phyloP scores from a whole-genome alignment of 2,113 vertebrate genomes.

The Anhinga anhinga region DNA sequence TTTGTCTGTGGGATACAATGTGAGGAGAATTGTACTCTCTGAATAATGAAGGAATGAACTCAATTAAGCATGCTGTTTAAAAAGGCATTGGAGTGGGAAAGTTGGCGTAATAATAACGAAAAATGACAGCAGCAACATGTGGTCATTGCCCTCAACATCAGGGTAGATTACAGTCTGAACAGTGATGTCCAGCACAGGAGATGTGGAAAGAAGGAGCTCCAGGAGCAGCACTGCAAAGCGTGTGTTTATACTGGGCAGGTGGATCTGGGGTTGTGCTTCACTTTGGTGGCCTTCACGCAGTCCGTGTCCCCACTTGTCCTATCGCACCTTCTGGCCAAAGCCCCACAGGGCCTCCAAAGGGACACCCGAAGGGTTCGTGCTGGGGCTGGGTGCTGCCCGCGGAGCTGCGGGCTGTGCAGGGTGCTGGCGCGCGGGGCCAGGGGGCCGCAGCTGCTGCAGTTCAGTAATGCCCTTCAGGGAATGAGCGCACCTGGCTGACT shows the following conservation, averaged over 20 bases:
- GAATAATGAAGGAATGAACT: neutral
- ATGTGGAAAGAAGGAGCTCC: neutral
- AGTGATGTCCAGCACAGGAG: rapidly evolving
- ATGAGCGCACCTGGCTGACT: neutral
- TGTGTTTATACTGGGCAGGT: neutral
- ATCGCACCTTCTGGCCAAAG: neutral
- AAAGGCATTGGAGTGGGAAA: neutral
- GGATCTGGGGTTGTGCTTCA: neutral
- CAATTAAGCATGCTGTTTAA: neutral
- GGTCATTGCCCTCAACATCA: neutral
- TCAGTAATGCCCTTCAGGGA: neutral
- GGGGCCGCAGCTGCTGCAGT: neutral
- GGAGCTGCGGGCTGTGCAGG: rapidly evolving
- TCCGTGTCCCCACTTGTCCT: rapidly evolving
- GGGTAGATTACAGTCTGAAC: neutral
- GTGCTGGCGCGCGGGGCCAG: rapidly evolving
- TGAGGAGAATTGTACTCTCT: neutral
- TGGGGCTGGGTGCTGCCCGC: rapidly evolving
- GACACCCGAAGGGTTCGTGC: rapidly evolving
- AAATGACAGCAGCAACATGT: neutral
- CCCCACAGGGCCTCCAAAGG: neutral
- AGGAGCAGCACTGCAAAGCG: rapidly evolving
- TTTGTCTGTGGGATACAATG: neutral
- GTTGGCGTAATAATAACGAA: neutral
- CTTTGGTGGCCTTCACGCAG: neutral